These are phyloP conservation scores for Daktulosphaira vitifoliae DNA, from an alignment of 1,140 invertebrate genomes.

Conservation along the genomic window DNA sequence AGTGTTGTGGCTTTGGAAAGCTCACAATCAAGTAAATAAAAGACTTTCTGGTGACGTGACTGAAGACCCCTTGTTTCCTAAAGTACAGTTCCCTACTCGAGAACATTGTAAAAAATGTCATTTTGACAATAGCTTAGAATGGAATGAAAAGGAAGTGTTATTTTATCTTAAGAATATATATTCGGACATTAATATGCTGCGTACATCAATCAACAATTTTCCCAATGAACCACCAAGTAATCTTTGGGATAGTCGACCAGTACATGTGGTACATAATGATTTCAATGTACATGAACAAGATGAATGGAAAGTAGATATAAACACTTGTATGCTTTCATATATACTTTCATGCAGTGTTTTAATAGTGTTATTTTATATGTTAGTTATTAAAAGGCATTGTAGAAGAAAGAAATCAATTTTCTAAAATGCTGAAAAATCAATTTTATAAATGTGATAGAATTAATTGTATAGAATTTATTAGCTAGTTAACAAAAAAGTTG, in stretches of 20 bases:
- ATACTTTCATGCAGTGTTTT: constrained; percentile 58
- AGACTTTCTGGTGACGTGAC: constrained; percentile 73
- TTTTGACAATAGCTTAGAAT: constrained; percentile 46
- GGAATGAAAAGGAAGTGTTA: constrained; percentile 62
- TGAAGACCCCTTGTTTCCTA: constrained; percentile 84
- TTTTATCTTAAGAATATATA: constrained; percentile 69
- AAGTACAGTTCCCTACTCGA: constrained; percentile 77
- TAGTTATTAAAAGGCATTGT: constrained; percentile 58
- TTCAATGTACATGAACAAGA: constrained; percentile 54
- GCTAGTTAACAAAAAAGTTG: no score
- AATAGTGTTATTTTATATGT: constrained; percentile 65
- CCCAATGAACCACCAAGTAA: neutral
- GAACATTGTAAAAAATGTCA: constrained; percentile 63
- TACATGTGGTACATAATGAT: constrained; percentile 45
- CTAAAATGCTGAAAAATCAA: no score
- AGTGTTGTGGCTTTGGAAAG: constrained; percentile 88
- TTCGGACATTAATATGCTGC: constrained; percentile 42
- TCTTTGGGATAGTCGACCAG: constrained; percentile 19
- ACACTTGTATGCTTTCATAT: constrained; percentile 66
- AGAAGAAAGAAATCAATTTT: constrained; percentile 60
- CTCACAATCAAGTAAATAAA: constrained; percentile 89
- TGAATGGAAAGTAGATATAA: constrained; percentile 44
- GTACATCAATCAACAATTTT: neutral
- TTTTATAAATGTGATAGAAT: no score
- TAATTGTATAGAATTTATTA: no score